These are phyloP conservation scores for Paelopatides confundens DNA, from an alignment of 53 echinoderm and acorn worm genomes.

Conservation along the genomic window DNA sequence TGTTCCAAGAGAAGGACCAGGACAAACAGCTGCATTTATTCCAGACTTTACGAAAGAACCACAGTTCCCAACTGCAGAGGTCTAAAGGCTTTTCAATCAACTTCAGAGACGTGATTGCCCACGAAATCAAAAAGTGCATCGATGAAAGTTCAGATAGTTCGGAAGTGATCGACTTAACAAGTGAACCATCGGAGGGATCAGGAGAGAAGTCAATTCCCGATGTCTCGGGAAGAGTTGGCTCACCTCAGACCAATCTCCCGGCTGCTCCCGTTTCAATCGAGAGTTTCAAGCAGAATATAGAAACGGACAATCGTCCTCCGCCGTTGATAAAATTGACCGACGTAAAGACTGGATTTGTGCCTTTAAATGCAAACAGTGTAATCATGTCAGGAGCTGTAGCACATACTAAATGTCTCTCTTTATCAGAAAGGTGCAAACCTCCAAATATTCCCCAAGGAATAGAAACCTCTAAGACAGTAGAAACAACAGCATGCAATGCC, in stretches of 20 bases:
- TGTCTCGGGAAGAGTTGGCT: background rate
- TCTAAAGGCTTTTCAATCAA: constrained; percentile 1
- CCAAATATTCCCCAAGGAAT: background rate
- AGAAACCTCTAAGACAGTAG: background rate
- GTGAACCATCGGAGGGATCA: constrained; percentile 5
- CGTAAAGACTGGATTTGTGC: constrained; percentile 11
- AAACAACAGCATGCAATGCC: background rate
- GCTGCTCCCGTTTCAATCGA: background rate
- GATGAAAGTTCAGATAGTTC: background rate
- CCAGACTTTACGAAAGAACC: background rate
- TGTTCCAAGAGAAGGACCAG: constrained; percentile 31
- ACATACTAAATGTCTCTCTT: background rate
- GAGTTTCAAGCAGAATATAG: background rate
- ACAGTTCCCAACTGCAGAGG: background rate
- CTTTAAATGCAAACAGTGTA: constrained; percentile 8
- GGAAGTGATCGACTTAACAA: constrained; percentile 28
- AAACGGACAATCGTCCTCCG: background rate
- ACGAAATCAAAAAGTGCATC: constrained; percentile 34
- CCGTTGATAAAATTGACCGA: constrained; percentile 9
- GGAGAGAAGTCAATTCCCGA: background rate
- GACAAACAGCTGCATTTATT: constrained; percentile 1
- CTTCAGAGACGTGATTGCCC: constrained; percentile 38
- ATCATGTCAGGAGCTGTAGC: constrained; percentile 1
- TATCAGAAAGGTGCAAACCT: background rate
- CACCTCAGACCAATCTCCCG: background rate